Evolutionary conservation across 1,140 invertebrate species (phyloP), one percentile per base, ranked within the genome.

Genomic region (Campoletis sonorensis): DNA sequence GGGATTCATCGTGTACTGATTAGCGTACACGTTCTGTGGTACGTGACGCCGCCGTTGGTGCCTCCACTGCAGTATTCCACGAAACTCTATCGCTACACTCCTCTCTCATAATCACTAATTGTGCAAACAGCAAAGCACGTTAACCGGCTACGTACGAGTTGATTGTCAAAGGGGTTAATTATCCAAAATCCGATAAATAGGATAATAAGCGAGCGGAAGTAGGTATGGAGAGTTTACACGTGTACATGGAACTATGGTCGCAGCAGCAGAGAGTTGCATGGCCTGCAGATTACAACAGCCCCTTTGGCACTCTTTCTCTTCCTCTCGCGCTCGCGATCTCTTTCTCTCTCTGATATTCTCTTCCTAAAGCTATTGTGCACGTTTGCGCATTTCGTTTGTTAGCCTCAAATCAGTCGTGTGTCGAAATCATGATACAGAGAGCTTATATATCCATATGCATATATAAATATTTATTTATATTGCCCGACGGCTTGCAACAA

Each of bases 91-190:
- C 45, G 49, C 51, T 51, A 5, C 45, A 10, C 7, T 30, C 23
- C 72, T 75, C 72, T 54, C 49, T 26, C 72, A 75, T 75, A 75
- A 75, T 75, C 72, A 54, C 72, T 75, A 75, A 75, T 75, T 75
- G 72, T 75, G 72, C 72, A 51, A 75, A 75, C 72, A 49, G 72
- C 72, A 26, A 51, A 54, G 21, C 72, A 30, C 72, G 72, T 75
- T 54, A 75, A 75, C 45, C 72, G 51, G 40, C 21, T 75, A 75
- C 72, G 40, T 75, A 68, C 58, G 76, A 79, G 64, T 79, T 79
- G 64, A 79, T 68, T 79, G 76, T 68, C 64, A 68, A 68, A 79
- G 64, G 76, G 58, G 76, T 67, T 67, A 79, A 67, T 45, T 68
- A 67, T 79, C 64, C 58, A 16, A 37, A 68, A 23, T 49, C n/a